phyloP scores from a whole-genome alignment of 2,888 invertebrate species.

The Syritta pipiens region DNA sequence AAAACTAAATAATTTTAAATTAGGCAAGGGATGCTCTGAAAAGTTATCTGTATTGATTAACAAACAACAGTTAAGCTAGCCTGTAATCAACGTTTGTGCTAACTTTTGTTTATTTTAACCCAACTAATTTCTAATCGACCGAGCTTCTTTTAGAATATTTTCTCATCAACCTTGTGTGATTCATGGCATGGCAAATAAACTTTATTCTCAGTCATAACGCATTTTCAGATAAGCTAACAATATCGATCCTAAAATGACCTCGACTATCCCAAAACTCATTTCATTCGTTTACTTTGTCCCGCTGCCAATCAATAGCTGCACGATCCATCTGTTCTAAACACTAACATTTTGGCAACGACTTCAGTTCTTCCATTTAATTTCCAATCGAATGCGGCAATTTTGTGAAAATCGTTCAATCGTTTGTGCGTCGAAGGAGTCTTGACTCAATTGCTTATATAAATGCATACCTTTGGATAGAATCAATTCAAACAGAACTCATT shows the following conservation, averaged over 20 bases:
- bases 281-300: slow-evolving; percentile 14
- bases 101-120: too few relatives aligned
- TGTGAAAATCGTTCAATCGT: slow-evolving; percentile 61
- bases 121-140: too few relatives aligned
- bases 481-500: slow-evolving; percentile 23
- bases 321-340: slow-evolving; percentile 61
- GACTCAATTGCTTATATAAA: slow-evolving; percentile 22
- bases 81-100: too few relatives aligned
- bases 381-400: slow-evolving; percentile 53
- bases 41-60: too few relatives aligned
- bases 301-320: slow-evolving; percentile 51
- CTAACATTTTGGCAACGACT: slow-evolving; percentile 45
- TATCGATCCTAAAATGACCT: background rate
- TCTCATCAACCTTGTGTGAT: too few relatives aligned
- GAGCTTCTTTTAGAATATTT: too few relatives aligned
- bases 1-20: too few relatives aligned
- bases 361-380: slow-evolving; percentile 62
- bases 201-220: too few relatives aligned
- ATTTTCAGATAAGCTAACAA: background rate
- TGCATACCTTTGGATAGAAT: slow-evolving; percentile 16
- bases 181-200: too few relatives aligned
- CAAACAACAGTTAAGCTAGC: too few relatives aligned
- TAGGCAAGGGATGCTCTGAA: too few relatives aligned
- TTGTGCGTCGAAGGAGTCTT: slow-evolving; percentile 19
- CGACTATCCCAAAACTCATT: background rate